phyloP scores from a whole-genome alignment of 2,888 invertebrate genomes.

The Diaperis boleti region DNA sequence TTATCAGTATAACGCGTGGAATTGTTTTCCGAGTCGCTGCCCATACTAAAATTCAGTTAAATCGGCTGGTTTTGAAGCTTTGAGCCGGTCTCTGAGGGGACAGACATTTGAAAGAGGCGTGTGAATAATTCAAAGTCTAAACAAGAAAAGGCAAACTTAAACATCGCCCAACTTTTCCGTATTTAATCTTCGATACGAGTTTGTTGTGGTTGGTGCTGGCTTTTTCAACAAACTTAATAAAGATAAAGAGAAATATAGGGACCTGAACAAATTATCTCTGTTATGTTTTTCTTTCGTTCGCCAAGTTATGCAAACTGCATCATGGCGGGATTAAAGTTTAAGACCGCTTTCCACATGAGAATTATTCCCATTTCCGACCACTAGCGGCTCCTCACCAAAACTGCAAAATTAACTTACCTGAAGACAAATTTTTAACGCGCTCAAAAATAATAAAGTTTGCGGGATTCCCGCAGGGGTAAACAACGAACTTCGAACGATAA shows the following conservation, averaged over 20 bases:
- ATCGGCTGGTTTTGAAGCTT: neutral
- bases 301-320: constrained; percentile 34
- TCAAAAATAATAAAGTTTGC: neutral
- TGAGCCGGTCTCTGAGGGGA: neutral
- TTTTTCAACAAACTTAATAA: constrained; percentile 37
- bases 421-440: constrained; percentile 2
- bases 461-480: neutral
- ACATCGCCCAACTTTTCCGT: constrained; percentile 19
- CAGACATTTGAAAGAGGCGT: constrained; percentile 3
- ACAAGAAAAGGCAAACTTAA: constrained; percentile 17
- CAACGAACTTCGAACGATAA: neutral
- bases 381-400: constrained; percentile 26
- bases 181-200: constrained; percentile 28
- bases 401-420: constrained; percentile 1
- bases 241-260: constrained; percentile 35
- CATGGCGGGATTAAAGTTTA: constrained; percentile 32
- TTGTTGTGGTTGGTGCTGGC: constrained; percentile 32
- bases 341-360: constrained; percentile 22
- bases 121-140: constrained; percentile 19
- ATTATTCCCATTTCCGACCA: constrained; percentile 24
- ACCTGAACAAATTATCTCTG: constrained; percentile 31
- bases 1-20: neutral
- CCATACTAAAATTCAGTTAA: neutral
- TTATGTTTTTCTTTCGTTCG: constrained; percentile 35
- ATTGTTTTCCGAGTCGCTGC: neutral